Base-by-base conservation (phyloP, 2,888 invertebrate genomes). In the Andricus curvator region DNA sequence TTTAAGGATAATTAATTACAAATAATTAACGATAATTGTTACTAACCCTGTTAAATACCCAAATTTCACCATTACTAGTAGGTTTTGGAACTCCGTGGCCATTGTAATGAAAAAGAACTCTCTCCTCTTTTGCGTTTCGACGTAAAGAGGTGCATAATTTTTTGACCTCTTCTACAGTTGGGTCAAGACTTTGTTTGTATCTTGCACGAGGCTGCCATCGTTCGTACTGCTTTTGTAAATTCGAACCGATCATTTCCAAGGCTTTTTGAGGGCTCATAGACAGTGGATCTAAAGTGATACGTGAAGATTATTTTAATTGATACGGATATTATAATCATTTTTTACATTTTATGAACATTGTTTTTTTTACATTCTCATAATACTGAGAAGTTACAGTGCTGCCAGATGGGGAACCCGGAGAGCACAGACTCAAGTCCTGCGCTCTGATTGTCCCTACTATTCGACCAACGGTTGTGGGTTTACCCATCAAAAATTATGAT, bases 1-100 rank as follows among this genome's bases (percentile, higher is more conserved):
- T 51, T 51, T n/a, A 2, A 51, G 20, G 20, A 51, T 2, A 51
- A 29, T 15, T 15, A 33, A 9, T 65, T 8, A 11, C 6, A 48
- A 4, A 48, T 48, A 48, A 48, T 48, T 17, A 9, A 17, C 4
- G 6, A 29, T 66, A 67, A n/a, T 62, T 20, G 83, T 33, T 79
- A 89, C 93, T 92, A 92, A 97, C 97, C 94, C 97, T 96, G 93
- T 99, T 99, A 94, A 99, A 99, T 5, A 99, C 99, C 99, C 99
- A 99, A 89, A 99, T 98, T 94, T 99, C 99, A 13, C 99, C 99
- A 93, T 99, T 99, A 25, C 96, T 94, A 15, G 99, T 99, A 51
- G 99, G 99, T 93, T 97, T 97, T 65, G 99, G 99, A 81, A 99
- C 99, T 22, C 99, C 99, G 92, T 99, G 99, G 0, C 99, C 99